These are phyloP conservation scores for Callospermophilus lateralis DNA, from an alignment of 2,113 vertebrate genomes.

Conservation along the genomic window DNA sequence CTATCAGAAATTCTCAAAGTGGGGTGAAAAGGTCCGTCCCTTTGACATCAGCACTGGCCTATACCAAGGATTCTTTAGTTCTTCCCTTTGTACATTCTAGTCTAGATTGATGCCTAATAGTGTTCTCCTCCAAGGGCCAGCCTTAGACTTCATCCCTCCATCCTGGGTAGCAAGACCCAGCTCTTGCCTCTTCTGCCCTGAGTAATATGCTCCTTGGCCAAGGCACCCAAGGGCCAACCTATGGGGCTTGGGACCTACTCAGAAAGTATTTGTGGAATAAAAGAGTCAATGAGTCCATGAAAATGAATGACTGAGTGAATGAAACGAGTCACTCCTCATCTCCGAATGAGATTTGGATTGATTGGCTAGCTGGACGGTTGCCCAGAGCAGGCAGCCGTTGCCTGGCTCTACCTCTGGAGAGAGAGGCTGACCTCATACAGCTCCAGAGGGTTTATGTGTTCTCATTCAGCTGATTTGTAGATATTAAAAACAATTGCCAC, in stretches of 20 bases:
- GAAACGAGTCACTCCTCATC: neutral
- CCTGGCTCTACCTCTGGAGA: neutral
- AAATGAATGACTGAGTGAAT: slow-evolving; percentile 17
- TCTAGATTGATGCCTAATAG: neutral
- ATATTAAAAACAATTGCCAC: slow-evolving; percentile 48
- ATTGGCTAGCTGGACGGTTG: neutral
- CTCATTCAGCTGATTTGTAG: slow-evolving; percentile 26
- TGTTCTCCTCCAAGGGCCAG: neutral
- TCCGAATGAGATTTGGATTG: slow-evolving; percentile 1
- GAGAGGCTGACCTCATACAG: neutral
- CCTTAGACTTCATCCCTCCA: neutral
- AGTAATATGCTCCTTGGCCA: neutral
- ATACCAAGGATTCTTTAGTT: neutral
- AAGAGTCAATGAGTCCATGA: neutral
- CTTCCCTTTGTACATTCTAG: neutral
- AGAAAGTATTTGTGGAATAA: neutral
- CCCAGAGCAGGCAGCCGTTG: neutral
- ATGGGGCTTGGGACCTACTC: neutral
- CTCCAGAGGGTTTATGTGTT: neutral
- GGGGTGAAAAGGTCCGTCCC: neutral
- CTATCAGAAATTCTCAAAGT: neutral
- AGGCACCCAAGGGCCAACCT: neutral
- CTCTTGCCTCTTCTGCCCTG: neutral
- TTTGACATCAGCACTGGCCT: neutral
- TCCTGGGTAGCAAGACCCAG: neutral